Percentiles rank a stretch among this genome's conserved stretches.
phyloP scores from a whole-genome alignment of 2,113 vertebrate species.

The Dasyprocta punctata region DNA sequence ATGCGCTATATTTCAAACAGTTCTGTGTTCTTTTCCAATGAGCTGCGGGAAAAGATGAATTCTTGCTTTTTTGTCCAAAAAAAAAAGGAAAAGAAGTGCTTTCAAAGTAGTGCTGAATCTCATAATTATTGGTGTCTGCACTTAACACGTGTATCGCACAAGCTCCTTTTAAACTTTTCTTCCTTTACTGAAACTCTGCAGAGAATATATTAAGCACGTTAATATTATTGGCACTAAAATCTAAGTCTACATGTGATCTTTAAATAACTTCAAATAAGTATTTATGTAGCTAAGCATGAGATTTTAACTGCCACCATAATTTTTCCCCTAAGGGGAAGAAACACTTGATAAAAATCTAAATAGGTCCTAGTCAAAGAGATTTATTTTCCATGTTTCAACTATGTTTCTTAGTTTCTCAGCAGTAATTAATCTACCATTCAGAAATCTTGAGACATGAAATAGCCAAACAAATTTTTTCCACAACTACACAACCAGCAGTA shows the following conservation, averaged over 20 bases:
- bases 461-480: neutral
- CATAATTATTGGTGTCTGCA: neutral
- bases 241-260: slow-evolving; percentile 56
- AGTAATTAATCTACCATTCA: neutral
- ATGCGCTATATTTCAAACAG: neutral
- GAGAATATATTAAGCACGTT: neutral
- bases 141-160: neutral
- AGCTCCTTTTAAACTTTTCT: neutral
- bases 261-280: slow-evolving; percentile 28
- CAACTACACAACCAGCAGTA: neutral
- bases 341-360: neutral
- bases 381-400: neutral
- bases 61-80: neutral
- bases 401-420: neutral
- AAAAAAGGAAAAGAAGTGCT: neutral
- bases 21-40: neutral
- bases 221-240: neutral
- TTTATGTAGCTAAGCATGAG: slow-evolving; percentile 59
- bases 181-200: neutral
- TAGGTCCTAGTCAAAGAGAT: neutral
- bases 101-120: neutral
- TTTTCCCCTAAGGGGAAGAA: neutral
- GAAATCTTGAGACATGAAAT: neutral
- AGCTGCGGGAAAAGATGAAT: neutral
- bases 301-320: slow-evolving; percentile 22